A percentile compares a stretch with the other conserved stretches of the same genome.
Evolutionary conservation across 2,888 invertebrate genomes (phyloP).

Genomic region (Cataglyphis livida): DNA sequence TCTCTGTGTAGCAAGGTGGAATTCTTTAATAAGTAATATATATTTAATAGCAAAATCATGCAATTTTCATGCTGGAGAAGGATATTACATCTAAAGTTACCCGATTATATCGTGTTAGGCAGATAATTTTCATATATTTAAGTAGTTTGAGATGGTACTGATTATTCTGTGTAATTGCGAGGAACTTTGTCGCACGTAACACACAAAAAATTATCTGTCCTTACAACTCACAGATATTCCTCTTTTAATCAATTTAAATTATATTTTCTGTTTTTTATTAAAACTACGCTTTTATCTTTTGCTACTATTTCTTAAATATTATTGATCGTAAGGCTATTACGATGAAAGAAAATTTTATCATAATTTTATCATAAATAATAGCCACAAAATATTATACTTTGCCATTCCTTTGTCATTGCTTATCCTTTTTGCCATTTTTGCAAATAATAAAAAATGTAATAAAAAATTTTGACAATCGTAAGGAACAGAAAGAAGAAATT

Average conservation of each 20-base stretch:
- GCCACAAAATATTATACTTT: not conserved
- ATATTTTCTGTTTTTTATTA: constrained; percentile 15
- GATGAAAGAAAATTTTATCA: not conserved
- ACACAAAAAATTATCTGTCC: constrained; percentile 38
- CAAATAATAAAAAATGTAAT: not conserved
- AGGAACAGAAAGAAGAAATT: not conserved
- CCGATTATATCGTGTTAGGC: not conserved
- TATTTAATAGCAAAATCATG: not conserved
- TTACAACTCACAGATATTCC: constrained; percentile 31
- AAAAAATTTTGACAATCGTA: not conserved
- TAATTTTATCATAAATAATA: constrained; percentile 15
- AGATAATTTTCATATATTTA: constrained; percentile 25
- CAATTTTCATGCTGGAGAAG: not conserved
- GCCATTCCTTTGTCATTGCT: too few species aligned
- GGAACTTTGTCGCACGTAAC: not conserved
- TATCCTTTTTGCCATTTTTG: not conserved
- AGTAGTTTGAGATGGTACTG: constrained; percentile 11
- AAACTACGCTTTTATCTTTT: not conserved
- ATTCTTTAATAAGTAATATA: not conserved
- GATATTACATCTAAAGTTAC: constrained; percentile 14
- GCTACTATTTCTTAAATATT: not conserved
- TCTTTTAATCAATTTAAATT: constrained; percentile 32
- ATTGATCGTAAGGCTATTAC: not conserved
- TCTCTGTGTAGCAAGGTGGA: not conserved
- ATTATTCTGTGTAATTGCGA: constrained; percentile 32